Evolutionary conservation across 2,113 vertebrate genomes (phyloP), one percentile per base, ranked within the genome.

Genomic region (Hypomesus transpacificus): DNA sequence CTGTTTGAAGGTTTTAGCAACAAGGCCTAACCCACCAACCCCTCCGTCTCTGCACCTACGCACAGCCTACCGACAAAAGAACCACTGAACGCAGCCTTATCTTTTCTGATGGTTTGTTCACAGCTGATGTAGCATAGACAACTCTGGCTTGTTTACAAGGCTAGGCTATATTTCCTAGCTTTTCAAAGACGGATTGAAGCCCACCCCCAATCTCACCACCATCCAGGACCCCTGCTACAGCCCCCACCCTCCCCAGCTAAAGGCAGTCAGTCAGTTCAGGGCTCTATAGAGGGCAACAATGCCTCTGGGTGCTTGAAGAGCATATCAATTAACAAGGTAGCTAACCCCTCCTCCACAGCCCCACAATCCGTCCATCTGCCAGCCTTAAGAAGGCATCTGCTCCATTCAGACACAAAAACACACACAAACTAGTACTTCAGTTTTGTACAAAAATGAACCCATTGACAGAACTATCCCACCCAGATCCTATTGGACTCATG

Each of bases 301-400:
- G 81, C 31, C 65, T 21, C 70, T 20, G 75, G 75, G 75, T 64
- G 79, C 85, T 22, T 86, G 72, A 18, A 74, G 79, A 83, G 84
- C 73, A 56, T 81, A 86, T 82, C 83, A 86, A 87, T 86, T 82
- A 86, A 73, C 72, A 71, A 79, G 80, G 79, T 84, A 75, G 76
- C 39, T 80, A 80, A 82, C 79, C 77, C 75, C 52, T n/a, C 51
- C 62, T 60, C 56, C n/a, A 66, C 59, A 28, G 62, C 80, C 57
- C 28, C 66, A n/a, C 51, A n/a, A 73, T 84, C 39, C 7, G 39
- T 46, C 39, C 39, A 46, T 46, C 71, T 75, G 71, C 39, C 66
- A 8, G 66, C 82, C 82, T 77, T 83, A 75, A 73, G 61, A 13
- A 68, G 66, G 77, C 74, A 75, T 79, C 80, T 86, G 89, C 85